A percentile compares a stretch with the other conserved stretches of the same genome.
Evolutionary conservation across 1,140 invertebrate species (phyloP).

Genomic region (Drosophila suzukii): DNA sequence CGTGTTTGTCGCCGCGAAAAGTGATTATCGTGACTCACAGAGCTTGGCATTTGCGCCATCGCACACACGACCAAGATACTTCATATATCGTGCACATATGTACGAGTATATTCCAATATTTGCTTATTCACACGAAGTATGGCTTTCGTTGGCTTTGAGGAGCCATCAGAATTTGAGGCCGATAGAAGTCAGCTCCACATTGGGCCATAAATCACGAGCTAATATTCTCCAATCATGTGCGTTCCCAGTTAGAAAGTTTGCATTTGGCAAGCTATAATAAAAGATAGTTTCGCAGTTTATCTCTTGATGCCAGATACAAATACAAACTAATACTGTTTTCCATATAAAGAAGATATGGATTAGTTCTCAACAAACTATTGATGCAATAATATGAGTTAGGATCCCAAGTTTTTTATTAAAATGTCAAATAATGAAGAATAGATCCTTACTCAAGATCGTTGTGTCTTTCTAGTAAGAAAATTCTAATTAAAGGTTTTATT

Average conservation of each 20-base stretch:
- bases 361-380: too few species aligned
- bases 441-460: too few species aligned
- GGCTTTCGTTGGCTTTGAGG: conserved; percentile 38
- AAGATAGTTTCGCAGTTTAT: background rate
- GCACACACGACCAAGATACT: conserved; percentile 62
- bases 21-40: conserved; percentile 80
- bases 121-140: conserved; percentile 51
- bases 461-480: too few species aligned
- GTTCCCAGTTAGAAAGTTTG: background rate
- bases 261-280: background rate
- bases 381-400: too few species aligned
- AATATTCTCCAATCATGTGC: background rate
- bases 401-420: too few species aligned
- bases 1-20: conserved; percentile 70
- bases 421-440: too few species aligned
- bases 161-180: conserved; percentile 29
- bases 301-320: background rate
- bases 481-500: too few species aligned
- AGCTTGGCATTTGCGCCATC: conserved; percentile 76
- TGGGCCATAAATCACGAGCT: conserved; percentile 6
- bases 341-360: too few species aligned
- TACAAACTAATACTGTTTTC: too few species aligned
- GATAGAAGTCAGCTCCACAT: conserved; percentile 6
- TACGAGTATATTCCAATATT: conserved; percentile 49
- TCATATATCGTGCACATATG: conserved; percentile 44